Conservation (phyloP, 2,797 vertebrate genomes). For the Xiphophorus birchmanni region DNA sequence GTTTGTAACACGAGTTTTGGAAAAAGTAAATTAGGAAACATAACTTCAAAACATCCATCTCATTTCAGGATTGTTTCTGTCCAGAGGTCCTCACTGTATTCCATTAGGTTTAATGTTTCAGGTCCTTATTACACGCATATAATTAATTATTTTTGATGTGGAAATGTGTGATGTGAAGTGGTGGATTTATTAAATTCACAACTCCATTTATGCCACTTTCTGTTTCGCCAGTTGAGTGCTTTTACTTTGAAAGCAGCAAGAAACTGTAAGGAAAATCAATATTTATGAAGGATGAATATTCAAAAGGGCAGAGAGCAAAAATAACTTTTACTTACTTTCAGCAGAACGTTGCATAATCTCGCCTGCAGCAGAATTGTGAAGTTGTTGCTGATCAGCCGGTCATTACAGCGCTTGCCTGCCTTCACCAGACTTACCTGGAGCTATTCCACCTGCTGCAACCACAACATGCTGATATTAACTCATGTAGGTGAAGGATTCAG, state of each 20-base stretch:
- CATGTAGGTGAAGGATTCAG: constrained; percentile 2
- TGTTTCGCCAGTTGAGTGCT: neutral
- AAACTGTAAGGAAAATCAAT: neutral
- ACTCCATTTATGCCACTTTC: neutral
- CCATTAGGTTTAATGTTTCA: neutral
- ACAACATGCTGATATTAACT: constrained; percentile 3
- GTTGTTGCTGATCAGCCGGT: constrained; percentile 33
- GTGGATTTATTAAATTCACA: neutral
- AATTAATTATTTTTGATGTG: neutral
- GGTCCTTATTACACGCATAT: neutral
- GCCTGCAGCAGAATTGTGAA: constrained; percentile 8
- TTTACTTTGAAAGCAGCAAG: constrained; percentile 6
- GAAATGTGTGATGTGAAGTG: neutral
- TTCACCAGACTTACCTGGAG: constrained; percentile 41
- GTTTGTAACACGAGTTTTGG: neutral
- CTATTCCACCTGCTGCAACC: constrained; percentile 44
- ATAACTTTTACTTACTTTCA: constrained; percentile 3
- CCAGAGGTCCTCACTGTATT: neutral
- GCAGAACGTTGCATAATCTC: neutral
- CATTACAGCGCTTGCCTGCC: constrained; percentile 20
- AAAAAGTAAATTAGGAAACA: neutral
- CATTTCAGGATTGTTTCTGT: neutral
- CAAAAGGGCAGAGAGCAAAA: constrained; percentile 3
- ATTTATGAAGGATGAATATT: constrained; percentile 15
- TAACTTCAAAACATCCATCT: neutral